Conservation (phyloP, 2,113 vertebrate species). For the Megaleporinus macrocephalus region DNA sequence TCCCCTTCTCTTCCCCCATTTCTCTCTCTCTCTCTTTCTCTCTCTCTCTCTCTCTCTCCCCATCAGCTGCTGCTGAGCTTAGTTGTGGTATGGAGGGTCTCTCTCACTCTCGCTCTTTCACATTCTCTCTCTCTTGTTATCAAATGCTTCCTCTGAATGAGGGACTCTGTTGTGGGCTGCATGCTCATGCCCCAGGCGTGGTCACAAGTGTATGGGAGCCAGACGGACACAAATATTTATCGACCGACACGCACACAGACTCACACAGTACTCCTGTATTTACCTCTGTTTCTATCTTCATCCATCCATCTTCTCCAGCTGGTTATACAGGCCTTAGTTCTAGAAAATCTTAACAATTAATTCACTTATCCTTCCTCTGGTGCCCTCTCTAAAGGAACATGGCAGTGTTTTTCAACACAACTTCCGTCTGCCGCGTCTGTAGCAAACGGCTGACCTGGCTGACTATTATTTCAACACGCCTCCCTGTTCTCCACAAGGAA, state of each 20-base stretch:
- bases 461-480: background rate
- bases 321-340: background rate
- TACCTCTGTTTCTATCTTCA: slow-evolving; percentile 11
- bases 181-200: slow-evolving; percentile 32
- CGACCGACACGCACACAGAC: slow-evolving; percentile 18
- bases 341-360: background rate
- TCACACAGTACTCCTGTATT: slow-evolving; percentile 36
- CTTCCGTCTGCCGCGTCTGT: background rate
- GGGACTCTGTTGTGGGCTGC: slow-evolving; percentile 38
- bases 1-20: background rate
- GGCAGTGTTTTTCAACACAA: background rate
- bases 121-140: slow-evolving; percentile 11
- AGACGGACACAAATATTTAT: slow-evolving; percentile 37
- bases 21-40: slow-evolving; percentile 21
- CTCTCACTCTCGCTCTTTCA: background rate
- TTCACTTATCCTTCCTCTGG: background rate
- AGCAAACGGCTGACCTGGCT: background rate
- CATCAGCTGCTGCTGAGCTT: slow-evolving; percentile 65
- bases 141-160: slow-evolving; percentile 39
- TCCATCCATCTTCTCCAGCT: background rate
- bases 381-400: background rate
- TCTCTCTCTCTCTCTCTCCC: slow-evolving; percentile 24
- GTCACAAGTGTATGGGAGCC: slow-evolving; percentile 28
- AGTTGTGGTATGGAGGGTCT: slow-evolving; percentile 52
- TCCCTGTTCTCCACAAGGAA: background rate